Base-by-base conservation (phyloP, 2,888 invertebrate genomes). In the Artemia sp. region DNA sequence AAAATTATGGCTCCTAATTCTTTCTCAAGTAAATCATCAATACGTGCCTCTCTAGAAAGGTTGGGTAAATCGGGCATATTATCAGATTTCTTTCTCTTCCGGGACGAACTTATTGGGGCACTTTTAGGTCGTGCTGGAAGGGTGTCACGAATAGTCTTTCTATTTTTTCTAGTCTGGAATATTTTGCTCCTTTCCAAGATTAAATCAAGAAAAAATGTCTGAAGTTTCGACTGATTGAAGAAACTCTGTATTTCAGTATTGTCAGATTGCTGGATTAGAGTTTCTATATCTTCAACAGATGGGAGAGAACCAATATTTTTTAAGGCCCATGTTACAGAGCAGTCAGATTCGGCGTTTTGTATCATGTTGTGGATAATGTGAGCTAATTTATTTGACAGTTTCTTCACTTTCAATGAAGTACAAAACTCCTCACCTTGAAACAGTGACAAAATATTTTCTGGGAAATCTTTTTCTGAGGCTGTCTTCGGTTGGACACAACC, bases 281-380 rank as follows among this genome's bases (percentile, higher is more conserved):
- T 58, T 24, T 58, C 64, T 8, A 58, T 58, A 19, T 58, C 64
- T 58, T 58, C 24, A 9, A 58, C 14, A n/a, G 64, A 58, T 58
- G 64, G 14, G 24, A 24, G 14, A 58, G 64, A 24, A 9, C 64
- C 64, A 58, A 58, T n/a, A 19, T 24, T 58, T n/a, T 24, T 8
- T 9, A 58, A n/a, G 64, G 24, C 64, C 64, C 64, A 58, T 58
- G n/a, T 58, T 10, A 58, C 24, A 24, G 64, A 58, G 64, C 14
- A 58, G 14, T 58, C 14, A 10, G 64, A 24, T 19, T 19, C 11
- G 10, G 14, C 64, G 24, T n/a, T 19, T 24, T 24, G 64, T 24
- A 58, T 58, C 9, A 58, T 58, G 12, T 58, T 24, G 24, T 9
- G 24, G 24, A 58, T 58, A n/a, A 58, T 58, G 9, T 58, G 64